These are phyloP conservation scores for Microcebus tavaratra DNA, from an alignment of 2,113 vertebrate species.

Conservation along the genomic window DNA sequence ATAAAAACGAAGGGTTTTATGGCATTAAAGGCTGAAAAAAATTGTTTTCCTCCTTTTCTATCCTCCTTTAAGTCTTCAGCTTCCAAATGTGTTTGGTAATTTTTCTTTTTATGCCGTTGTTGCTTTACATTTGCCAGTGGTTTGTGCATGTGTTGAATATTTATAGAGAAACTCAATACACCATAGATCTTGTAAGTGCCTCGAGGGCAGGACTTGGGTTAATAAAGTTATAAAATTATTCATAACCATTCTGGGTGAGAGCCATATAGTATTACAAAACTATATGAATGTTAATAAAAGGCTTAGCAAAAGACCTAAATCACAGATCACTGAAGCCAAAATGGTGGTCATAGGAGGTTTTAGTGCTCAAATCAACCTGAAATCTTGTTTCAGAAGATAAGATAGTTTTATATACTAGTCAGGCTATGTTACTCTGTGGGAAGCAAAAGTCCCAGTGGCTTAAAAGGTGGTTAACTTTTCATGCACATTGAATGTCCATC, in stretches of 20 bases:
- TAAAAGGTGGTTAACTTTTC: not conserved
- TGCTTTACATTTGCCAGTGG: conserved; percentile 63
- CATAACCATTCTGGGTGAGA: conserved; percentile 68
- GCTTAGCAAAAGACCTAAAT: conserved; percentile 66
- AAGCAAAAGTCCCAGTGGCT: conserved; percentile 19
- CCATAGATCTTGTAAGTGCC: conserved; percentile 71
- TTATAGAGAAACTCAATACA: conserved; percentile 72
- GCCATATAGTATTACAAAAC: conserved; percentile 61
- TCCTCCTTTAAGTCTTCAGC: conserved; percentile 58
- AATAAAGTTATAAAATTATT: conserved; percentile 80
- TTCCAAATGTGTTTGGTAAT: conserved; percentile 63
- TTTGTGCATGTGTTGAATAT: conserved; percentile 73
- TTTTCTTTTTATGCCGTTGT: conserved; percentile 66
- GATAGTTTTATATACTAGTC: conserved; percentile 35
- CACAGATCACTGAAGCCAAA: conserved; percentile 61
- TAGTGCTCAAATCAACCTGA: conserved; percentile 38
- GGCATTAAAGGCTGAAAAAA: conserved; percentile 40
- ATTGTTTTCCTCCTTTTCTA: conserved; percentile 8
- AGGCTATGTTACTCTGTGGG: not conserved
- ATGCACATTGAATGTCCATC: not conserved
- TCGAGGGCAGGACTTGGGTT: conserved; percentile 73
- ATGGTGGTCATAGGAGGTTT: conserved; percentile 47
- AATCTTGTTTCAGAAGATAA: conserved; percentile 39
- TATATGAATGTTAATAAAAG: conserved; percentile 76
- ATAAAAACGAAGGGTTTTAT: conserved; percentile 49